Evolutionary conservation across 1,140 invertebrate species (phyloP).

Genomic region (Steinernema khuongi): DNA sequence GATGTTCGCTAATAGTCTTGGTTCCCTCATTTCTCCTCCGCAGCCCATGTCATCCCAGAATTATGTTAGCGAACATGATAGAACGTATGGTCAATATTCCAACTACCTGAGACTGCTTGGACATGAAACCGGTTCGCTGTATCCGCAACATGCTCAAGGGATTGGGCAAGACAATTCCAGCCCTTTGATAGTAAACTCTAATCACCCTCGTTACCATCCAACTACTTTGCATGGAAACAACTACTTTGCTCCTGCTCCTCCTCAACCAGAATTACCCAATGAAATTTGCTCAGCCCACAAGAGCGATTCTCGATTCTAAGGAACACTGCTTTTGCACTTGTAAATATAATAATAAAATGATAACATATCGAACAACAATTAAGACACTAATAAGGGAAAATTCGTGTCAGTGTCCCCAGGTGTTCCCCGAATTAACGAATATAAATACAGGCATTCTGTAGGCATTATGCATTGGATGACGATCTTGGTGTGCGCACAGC

Average conservation of each 20-base stretch:
- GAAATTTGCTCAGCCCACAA: background rate
- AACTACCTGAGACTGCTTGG: background rate
- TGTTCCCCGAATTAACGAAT: too few species aligned
- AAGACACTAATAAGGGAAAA: too few species aligned
- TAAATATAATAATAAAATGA: conserved; percentile 1
- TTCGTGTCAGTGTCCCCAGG: too few species aligned
- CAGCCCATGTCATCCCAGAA: background rate
- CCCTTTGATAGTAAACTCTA: background rate
- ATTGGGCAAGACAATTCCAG: background rate
- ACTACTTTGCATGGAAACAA: too few species aligned
- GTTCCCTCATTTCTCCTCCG: background rate
- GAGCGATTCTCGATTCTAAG: background rate
- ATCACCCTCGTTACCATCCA: conserved; percentile 2
- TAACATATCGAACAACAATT: too few species aligned
- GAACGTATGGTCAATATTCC: background rate
- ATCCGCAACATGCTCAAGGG: background rate
- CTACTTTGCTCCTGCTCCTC: background rate
- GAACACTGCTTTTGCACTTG: background rate
- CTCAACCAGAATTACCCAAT: background rate
- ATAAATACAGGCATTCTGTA: too few species aligned
- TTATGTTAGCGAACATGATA: background rate
- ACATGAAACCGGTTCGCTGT: background rate
- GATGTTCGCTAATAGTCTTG: background rate
- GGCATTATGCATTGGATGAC: too few species aligned
- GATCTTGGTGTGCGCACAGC: too few species aligned